A percentile compares a stretch with the other conserved stretches of the same genome.
These are phyloP conservation scores for Trididemnum nubilum DNA, from an alignment of 23 tunicate species.

Conservation along the genomic window DNA sequence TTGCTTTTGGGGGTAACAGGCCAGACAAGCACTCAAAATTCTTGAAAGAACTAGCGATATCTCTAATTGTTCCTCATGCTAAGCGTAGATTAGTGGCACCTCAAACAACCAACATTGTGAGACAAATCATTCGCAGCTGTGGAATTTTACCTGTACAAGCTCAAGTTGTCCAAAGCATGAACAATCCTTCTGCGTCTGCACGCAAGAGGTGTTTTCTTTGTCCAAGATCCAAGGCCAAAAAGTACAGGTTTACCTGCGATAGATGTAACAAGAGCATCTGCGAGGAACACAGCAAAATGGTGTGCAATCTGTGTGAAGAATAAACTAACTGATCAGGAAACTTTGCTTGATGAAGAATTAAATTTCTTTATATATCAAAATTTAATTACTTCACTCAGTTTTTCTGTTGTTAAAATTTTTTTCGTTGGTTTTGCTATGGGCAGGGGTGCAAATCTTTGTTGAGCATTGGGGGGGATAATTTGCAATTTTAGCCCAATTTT, in stretches of 20 bases:
- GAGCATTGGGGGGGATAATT: neutral
- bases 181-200: slow-evolving; percentile 15
- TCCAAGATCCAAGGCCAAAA: slow-evolving; percentile 34
- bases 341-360: no score
- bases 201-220: slow-evolving; percentile 36
- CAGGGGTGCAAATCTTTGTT: no score
- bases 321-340: no score
- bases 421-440: no score
- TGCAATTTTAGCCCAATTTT: no score
- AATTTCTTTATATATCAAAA: no score
- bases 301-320: slow-evolving; percentile 25
- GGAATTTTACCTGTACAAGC: slow-evolving; percentile 23
- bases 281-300: slow-evolving; percentile 39
- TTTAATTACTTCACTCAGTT: no score
- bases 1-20: slow-evolving; percentile 20
- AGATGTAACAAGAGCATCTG: slow-evolving; percentile 23
- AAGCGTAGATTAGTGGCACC: slow-evolving; percentile 32
- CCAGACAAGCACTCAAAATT: slow-evolving; percentile 10
- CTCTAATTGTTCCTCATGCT: slow-evolving; percentile 9
- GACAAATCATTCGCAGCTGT: slow-evolving; percentile 34
- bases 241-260: slow-evolving; percentile 34
- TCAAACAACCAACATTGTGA: slow-evolving; percentile 35
- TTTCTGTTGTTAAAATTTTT: no score
- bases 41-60: slow-evolving; percentile 23
- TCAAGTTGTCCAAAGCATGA: slow-evolving; percentile 31